Percentiles rank a stretch among this genome's conserved stretches.
phyloP scores from a whole-genome alignment of 2,888 invertebrate species.

The Polydrusus tereticollis region DNA sequence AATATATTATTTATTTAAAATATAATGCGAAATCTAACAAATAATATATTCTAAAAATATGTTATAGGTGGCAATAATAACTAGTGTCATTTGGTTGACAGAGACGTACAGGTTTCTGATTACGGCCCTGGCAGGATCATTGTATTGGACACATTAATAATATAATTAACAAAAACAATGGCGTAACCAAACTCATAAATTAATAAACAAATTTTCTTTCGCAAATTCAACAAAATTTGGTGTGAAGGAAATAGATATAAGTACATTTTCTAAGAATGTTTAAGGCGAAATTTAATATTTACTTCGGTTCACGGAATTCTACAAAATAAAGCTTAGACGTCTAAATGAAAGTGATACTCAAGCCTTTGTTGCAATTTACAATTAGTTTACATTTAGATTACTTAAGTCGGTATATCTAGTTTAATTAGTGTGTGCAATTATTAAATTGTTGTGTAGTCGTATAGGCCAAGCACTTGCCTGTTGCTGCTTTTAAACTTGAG shows the following conservation, averaged over 20 bases:
- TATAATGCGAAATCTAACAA: background rate
- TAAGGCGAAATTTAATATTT: slow-evolving; percentile 28
- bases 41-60: too few species aligned
- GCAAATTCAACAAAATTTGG: slow-evolving; percentile 20
- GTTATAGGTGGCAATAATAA: too few species aligned
- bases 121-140: background rate
- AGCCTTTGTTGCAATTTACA: slow-evolving; percentile 6
- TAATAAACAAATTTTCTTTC: slow-evolving; percentile 12
- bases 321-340: slow-evolving; percentile 30
- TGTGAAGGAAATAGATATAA: slow-evolving; percentile 22
- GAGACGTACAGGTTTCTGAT: background rate
- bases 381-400: slow-evolving; percentile 2
- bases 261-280: slow-evolving; percentile 16
- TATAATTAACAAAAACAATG: background rate
- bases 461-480: too few species aligned
- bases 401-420: background rate
- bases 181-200: background rate
- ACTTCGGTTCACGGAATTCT: slow-evolving; percentile 23
- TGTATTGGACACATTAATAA: background rate
- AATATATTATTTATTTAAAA: background rate
- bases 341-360: slow-evolving; percentile 17
- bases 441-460: background rate
- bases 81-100: too few species aligned
- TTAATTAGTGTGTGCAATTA: background rate
- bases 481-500: too few species aligned